These are phyloP conservation scores for Allenopithecus nigroviridis DNA, from an alignment of 2,797 vertebrate genomes.

Conservation along the genomic window DNA sequence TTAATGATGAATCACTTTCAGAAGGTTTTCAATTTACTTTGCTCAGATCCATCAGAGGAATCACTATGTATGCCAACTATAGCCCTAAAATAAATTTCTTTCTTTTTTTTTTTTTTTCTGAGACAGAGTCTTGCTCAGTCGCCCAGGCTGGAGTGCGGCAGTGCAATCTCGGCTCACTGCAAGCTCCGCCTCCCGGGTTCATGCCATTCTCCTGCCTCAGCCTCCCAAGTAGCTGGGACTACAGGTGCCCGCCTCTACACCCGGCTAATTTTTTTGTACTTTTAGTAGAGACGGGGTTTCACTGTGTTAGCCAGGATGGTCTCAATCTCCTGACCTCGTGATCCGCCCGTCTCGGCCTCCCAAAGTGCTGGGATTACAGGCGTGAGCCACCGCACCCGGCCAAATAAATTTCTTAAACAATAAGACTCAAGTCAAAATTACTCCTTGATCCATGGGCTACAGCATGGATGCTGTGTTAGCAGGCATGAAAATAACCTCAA, in stretches of 20 bases:
- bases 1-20: neutral
- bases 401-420: neutral
- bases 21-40: too few relatives aligned
- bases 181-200: neutral
- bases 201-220: neutral
- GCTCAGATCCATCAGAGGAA: too few relatives aligned
- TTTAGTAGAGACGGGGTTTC: neutral
- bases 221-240: neutral
- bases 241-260: neutral
- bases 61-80: too few relatives aligned
- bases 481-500: neutral
- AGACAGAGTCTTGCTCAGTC: neutral
- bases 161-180: neutral
- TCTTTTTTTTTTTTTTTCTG: neutral
- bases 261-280: neutral
- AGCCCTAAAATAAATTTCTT: too few relatives aligned
- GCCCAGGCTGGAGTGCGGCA: neutral
- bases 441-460: neutral
- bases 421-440: neutral
- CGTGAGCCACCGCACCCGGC: rapidly evolving
- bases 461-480: neutral
- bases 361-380: neutral
- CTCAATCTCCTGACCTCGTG: neutral
- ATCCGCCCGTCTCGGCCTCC: neutral
- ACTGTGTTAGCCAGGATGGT: neutral